A percentile compares a stretch with the other conserved stretches of the same genome.
These are phyloP conservation scores for Lithosia quadra DNA, from an alignment of 2,888 invertebrate species.

Conservation along the genomic window DNA sequence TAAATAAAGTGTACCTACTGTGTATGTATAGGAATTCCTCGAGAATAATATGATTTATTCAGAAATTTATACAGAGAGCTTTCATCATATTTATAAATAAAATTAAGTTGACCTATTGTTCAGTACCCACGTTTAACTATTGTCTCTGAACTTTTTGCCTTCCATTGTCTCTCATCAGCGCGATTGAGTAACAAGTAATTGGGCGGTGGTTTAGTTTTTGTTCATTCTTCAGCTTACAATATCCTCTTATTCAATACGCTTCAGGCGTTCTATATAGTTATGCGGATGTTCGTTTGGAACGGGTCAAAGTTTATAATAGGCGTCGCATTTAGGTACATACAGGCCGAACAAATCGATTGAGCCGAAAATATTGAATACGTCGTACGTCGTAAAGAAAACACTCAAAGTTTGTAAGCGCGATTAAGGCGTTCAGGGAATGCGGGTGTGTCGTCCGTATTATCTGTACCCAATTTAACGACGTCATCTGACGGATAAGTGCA, in stretches of 20 bases:
- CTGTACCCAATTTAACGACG: no score
- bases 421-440: no score
- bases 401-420: not conserved
- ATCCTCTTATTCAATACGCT: not conserved
- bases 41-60: not conserved
- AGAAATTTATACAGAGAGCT: constrained; percentile 7
- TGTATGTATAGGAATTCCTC: not conserved
- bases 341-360: not conserved
- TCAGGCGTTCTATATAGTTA: not conserved
- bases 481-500: no score
- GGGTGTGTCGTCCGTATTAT: no score
- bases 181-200: constrained; percentile 36
- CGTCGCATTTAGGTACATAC: no score
- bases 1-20: not conserved
- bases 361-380: no score
- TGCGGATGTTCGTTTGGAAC: not conserved
- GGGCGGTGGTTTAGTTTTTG: constrained; percentile 18
- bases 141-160: constrained; percentile 35
- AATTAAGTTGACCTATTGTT: constrained; percentile 30
- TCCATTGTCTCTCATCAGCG: constrained; percentile 33
- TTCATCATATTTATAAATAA: constrained; percentile 30
- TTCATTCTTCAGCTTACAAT: not conserved
- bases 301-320: not conserved
- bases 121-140: constrained; percentile 30
- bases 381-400: not conserved